A percentile compares a stretch with the other conserved stretches of the same genome.
Conservation (phyloP, 2,113 vertebrate species). For the Melanostigma gelatinosum region DNA sequence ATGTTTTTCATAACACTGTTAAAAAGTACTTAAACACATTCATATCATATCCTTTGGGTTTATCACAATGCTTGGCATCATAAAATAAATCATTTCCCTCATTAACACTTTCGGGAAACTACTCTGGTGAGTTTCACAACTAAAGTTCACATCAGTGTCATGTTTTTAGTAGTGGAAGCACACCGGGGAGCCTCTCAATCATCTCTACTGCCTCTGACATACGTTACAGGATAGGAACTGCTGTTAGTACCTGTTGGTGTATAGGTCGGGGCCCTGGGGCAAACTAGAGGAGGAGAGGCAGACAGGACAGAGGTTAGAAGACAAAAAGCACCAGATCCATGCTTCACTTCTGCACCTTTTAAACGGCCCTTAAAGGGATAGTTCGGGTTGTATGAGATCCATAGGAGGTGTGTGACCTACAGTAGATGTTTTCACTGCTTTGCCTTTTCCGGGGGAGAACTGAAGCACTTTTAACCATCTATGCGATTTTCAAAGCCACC, state of each 20-base stretch:
- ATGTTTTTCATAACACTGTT: too few species aligned
- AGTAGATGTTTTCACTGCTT: too few species aligned
- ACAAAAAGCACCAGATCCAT: slow-evolving; percentile 49
- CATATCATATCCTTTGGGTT: too few species aligned
- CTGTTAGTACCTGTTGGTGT: slow-evolving; percentile 91
- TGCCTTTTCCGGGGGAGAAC: too few species aligned
- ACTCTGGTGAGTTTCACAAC: background rate
- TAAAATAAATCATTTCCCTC: too few species aligned
- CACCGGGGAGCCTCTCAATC: background rate
- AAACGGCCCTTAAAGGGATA: background rate
- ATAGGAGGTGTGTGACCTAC: too few species aligned
- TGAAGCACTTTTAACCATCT: too few species aligned
- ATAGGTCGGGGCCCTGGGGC: slow-evolving; percentile 89
- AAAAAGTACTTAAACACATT: background rate
- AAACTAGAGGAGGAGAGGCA: slow-evolving; percentile 86
- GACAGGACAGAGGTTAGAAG: slow-evolving; percentile 70
- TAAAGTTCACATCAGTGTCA: background rate
- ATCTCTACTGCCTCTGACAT: background rate
- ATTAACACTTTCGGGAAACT: background rate
- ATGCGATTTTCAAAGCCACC: too few species aligned
- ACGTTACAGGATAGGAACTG: slow-evolving; percentile 35
- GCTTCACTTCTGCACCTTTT: slow-evolving; percentile 26
- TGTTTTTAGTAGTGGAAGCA: background rate
- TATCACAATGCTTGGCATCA: too few species aligned
- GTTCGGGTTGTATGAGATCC: background rate